phyloP scores from a whole-genome alignment of 2,113 vertebrate species.

The Lophius piscatorius region DNA sequence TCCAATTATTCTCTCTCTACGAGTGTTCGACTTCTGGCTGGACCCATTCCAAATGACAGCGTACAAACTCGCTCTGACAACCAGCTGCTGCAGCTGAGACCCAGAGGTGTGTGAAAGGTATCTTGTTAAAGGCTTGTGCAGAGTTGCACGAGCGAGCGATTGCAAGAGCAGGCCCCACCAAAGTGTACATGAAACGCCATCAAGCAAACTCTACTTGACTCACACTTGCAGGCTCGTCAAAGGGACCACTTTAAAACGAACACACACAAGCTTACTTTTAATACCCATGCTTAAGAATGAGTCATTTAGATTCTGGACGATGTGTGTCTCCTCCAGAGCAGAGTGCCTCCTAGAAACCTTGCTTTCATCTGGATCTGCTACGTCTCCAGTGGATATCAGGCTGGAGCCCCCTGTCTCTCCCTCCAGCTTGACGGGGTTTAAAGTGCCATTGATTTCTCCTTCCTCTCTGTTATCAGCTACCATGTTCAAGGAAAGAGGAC shows the following conservation, averaged over 20 bases:
- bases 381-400: slow-evolving; percentile 56
- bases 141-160: slow-evolving; percentile 10
- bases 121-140: slow-evolving; percentile 44
- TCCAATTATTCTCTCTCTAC: slow-evolving; percentile 32
- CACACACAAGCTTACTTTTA: slow-evolving; percentile 10
- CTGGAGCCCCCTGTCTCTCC: slow-evolving; percentile 38
- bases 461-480: slow-evolving; percentile 29
- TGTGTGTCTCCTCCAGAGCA: slow-evolving; percentile 34
- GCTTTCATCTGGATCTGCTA: slow-evolving; percentile 65
- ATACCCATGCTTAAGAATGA: slow-evolving; percentile 27
- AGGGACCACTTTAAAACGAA: slow-evolving; percentile 42
- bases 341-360: slow-evolving; percentile 45
- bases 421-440: slow-evolving; percentile 50
- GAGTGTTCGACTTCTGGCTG: slow-evolving; percentile 20
- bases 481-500: slow-evolving; percentile 33
- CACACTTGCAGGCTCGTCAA: slow-evolving; percentile 55
- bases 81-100: slow-evolving; percentile 30
- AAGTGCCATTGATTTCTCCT: slow-evolving; percentile 68
- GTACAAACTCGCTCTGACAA: slow-evolving; percentile 63
- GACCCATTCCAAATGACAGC: slow-evolving; percentile 49
- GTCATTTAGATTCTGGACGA: slow-evolving; percentile 63
- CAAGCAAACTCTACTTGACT: slow-evolving; percentile 64
- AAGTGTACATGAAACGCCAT: slow-evolving; percentile 46
- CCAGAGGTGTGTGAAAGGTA: slow-evolving; percentile 39
- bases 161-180: slow-evolving; percentile 16